These are phyloP conservation scores for Crotalus adamanteus DNA, from an alignment of 2,797 vertebrate species.

Conservation along the genomic window DNA sequence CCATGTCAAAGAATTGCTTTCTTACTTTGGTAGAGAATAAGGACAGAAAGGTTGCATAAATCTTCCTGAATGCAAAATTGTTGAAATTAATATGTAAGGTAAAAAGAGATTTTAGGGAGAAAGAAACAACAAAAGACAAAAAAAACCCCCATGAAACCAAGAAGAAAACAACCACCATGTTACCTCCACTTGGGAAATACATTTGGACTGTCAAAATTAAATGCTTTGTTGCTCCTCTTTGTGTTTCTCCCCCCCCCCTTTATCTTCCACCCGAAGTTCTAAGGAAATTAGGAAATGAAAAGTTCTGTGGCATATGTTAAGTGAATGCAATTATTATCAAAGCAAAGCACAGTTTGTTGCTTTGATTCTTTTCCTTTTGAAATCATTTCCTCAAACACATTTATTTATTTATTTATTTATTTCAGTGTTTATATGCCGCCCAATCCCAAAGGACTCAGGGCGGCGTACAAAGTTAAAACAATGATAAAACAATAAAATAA, in stretches of 20 bases:
- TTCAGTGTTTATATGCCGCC: no score
- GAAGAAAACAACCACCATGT: not conserved
- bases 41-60: constrained; percentile 6
- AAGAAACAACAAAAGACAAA: not conserved
- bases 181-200: not conserved
- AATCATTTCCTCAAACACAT: not conserved
- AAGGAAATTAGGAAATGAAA: not conserved
- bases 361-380: not conserved
- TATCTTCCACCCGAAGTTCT: not conserved
- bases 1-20: not conserved
- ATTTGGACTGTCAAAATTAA: not conserved
- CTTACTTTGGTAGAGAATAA: constrained; percentile 10
- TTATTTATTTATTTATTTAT: no score
- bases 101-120: not conserved
- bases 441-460: no score
- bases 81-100: constrained; percentile 10
- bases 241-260: not conserved
- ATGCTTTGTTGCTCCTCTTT: not conserved
- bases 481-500: no score
- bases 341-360: not conserved
- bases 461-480: no score
- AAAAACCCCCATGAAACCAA: not conserved
- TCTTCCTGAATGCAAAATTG: constrained; percentile 15
- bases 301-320: not conserved
- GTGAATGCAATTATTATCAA: not conserved